Base-by-base conservation (phyloP, 2,113 vertebrate genomes). In the Menidia beryllina region DNA sequence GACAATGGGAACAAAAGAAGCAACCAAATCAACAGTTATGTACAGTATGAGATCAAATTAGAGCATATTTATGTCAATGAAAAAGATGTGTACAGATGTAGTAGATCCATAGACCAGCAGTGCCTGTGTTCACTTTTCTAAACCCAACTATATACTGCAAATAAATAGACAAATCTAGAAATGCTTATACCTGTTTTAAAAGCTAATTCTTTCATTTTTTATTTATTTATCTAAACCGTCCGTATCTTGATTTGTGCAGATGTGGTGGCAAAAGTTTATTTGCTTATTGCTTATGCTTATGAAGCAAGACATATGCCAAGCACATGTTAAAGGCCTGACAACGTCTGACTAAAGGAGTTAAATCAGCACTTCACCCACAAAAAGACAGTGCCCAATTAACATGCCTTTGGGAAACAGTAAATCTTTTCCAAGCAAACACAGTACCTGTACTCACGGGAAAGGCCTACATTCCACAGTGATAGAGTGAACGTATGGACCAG, bases 341-440 rank as follows among this genome's bases (percentile, higher is more conserved):
- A 69, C 72, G 68, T 81, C 50, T 73, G 64, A 54, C 61, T 38
- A 15, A n/a, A 20, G 78, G 59, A 86, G 52, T 77, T 83, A 82
- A 89, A 84, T 75, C 71, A 81, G 76, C 79, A 75, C 38, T 77
- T 86, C 69, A 82, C 69, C 27, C 20, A 47, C 58, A 67, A 78
- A 84, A 58, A 72, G 66, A 84, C 78, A 78, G 82, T 67, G 39
- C 5, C 59, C 75, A 92, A 92, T 93, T 93, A 92, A 85, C 88
- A 80, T 50, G 51, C 78, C 91, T 90, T 84, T 47, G 86, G 76
- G 67, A 89, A 88, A 81, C 77, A 53, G 69, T 93, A 88, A 91
- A 91, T 91, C 88, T 83, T 61, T 63, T 62, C 38, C 3, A 41
- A 72, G 77, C 76, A 88, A 90, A 86, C 67, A 59, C 19, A 47